Conservation (phyloP, 2,888 invertebrate species). For the Meandrusa payeni region DNA sequence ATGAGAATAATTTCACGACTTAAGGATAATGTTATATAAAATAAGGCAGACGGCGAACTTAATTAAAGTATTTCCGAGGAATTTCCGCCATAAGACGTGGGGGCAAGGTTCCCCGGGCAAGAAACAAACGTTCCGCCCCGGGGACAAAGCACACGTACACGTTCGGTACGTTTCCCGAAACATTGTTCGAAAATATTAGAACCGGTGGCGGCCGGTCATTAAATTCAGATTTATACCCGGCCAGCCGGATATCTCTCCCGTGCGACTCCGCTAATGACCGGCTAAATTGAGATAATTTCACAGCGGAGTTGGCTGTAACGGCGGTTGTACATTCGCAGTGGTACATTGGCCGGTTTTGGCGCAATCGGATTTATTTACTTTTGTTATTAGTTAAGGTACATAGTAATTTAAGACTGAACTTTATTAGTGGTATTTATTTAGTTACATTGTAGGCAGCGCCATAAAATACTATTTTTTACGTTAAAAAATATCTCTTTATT, state of each 20-base stretch:
- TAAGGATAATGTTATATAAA: constrained; percentile 3
- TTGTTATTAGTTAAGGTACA: too few relatives aligned
- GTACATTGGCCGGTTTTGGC: constrained; percentile 1
- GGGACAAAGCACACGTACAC: constrained; percentile 31
- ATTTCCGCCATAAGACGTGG: constrained; percentile 21
- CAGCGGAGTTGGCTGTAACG: constrained; percentile 22
- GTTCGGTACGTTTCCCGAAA: constrained; percentile 47
- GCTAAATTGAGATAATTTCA: constrained; percentile 80
- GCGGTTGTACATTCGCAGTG: constrained; percentile 6
- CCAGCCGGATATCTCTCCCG: constrained; percentile 75
- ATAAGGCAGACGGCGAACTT: constrained; percentile 10
- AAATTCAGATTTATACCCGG: constrained; percentile 77
- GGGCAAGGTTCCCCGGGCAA: constrained; percentile 21
- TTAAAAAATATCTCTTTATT: too few relatives aligned
- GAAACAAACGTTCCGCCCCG: constrained; percentile 34
- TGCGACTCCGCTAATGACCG: constrained; percentile 79
- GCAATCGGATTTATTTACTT: constrained; percentile 6
- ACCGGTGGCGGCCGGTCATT: constrained; percentile 62
- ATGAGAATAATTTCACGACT: constrained; percentile 3
- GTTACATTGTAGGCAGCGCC: too few relatives aligned
- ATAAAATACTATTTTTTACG: too few relatives aligned
- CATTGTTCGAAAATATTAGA: constrained; percentile 71
- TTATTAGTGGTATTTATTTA: too few relatives aligned
- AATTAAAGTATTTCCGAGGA: constrained; percentile 24
- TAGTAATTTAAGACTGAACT: too few relatives aligned